These are phyloP conservation scores for Wiebesia pumilae DNA, from an alignment of 1,140 invertebrate genomes.

Conservation along the genomic window DNA sequence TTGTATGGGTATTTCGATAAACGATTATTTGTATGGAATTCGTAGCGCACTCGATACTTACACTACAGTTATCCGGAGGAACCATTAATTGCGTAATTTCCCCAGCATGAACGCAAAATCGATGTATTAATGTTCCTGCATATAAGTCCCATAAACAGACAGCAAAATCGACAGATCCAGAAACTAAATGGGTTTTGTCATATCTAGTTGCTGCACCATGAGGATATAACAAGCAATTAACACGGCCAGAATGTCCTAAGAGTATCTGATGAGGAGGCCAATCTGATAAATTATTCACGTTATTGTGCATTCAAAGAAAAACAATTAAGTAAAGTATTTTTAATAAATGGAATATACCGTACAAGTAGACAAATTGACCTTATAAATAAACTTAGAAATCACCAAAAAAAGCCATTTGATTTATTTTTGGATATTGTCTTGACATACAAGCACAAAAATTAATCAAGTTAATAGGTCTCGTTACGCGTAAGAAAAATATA, in stretches of 20 bases:
- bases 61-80: conserved; percentile 93
- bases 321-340: too few relatives aligned
- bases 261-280: conserved; percentile 93
- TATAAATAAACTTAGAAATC: too few relatives aligned
- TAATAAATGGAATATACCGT: too few relatives aligned
- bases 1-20: background rate
- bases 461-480: too few relatives aligned
- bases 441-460: too few relatives aligned
- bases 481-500: too few relatives aligned
- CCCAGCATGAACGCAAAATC: conserved; percentile 97
- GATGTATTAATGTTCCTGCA: conserved; percentile 90
- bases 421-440: too few relatives aligned
- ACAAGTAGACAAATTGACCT: too few relatives aligned
- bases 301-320: too few relatives aligned
- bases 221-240: conserved; percentile 97
- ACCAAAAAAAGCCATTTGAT: too few relatives aligned
- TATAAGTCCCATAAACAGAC: conserved; percentile 98
- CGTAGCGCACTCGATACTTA: conserved; percentile 73
- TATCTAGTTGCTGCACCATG: conserved; percentile 94
- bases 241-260: conserved; percentile 92
- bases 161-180: conserved; percentile 97
- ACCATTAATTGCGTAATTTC: conserved; percentile 94
- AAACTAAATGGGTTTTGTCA: conserved; percentile 92
- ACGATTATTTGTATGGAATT: background rate
- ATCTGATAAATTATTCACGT: conserved; percentile 76